These are phyloP conservation scores for Corvus hawaiiensis DNA, from an alignment of 2,113 vertebrate genomes.

Conservation along the genomic window DNA sequence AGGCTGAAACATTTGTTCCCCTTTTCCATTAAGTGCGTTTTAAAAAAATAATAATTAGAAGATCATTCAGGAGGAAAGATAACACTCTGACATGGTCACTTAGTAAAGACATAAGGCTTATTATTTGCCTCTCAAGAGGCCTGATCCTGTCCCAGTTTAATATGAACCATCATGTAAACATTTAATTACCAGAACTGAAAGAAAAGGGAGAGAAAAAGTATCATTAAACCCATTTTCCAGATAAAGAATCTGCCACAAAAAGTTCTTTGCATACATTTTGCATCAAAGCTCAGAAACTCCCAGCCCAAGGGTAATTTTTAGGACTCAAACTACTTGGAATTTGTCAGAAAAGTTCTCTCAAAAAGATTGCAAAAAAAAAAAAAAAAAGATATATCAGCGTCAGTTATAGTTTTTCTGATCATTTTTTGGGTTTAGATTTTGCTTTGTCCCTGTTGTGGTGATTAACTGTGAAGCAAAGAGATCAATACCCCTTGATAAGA, in stretches of 20 bases:
- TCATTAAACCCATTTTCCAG: not conserved
- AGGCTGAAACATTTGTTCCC: not conserved
- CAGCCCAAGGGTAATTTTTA: not conserved
- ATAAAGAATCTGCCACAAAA: not conserved
- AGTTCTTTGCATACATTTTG: not conserved
- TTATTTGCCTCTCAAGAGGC: not conserved
- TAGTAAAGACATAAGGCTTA: not conserved
- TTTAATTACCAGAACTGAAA: not conserved
- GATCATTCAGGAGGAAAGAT: not conserved
- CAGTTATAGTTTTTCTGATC: not conserved
- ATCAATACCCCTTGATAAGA: not conserved
- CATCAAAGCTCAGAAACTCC: not conserved
- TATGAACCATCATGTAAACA: not conserved
- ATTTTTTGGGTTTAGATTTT: not conserved
- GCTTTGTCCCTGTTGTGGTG: not conserved
- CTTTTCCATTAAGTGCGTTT: not conserved
- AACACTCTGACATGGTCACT: not conserved
- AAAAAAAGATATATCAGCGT: not conserved
- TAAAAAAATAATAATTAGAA: conserved; percentile 4
- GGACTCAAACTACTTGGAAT: not conserved
- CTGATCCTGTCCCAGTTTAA: not conserved
- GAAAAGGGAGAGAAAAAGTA: not conserved
- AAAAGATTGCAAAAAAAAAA: not conserved
- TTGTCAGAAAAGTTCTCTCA: not conserved
- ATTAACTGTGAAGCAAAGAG: not conserved